Evolutionary conservation across 2,888 invertebrate genomes (phyloP), one percentile per base, ranked within the genome.

Genomic region (Philaethria dido): DNA sequence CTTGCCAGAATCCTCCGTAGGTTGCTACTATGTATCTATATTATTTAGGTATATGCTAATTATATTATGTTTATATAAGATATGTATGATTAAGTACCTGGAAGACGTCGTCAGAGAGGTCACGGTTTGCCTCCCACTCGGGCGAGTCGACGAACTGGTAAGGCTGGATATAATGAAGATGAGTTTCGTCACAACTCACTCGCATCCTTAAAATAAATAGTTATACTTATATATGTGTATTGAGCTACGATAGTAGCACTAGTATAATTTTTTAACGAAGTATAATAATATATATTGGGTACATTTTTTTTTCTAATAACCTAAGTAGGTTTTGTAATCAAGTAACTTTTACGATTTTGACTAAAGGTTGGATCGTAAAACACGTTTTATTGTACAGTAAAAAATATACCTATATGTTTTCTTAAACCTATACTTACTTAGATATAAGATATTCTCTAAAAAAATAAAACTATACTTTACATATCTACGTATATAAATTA

Each of bases 141-240:
- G 97, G 97, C n/a, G 97, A 97, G 86, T 97, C 97, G 69, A 97
- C 94, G 84, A 97, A 97, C 88, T 97, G 97, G 84, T 96, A 96
- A 69, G 95, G 94, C 78, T 95, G 94, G 78, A 97, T 95, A 85
- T 94, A 95, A 87, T 97, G 97, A 39, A 97, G 93, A 80, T 96
- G 96, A n/a, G 96, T 95, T 74, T 95, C 95, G 78, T 96, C 96
- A 80, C 96, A 97, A 69, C 96, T 96, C 72, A 97, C 97, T 76
- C 95, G 95, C 88, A 97, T 91, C 85, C 97, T 97, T 88, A 11
- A 87, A 70, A 69, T 71, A 68, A 62, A 63, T 33, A 60, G 33
- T 25, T 39, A 52, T 13, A 42, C 11, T 57, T 22, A 42, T 42
- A 11, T 42, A n/a, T 42, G 33, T 5, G 4, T 22, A n/a, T n/a